Evolutionary conservation across 2,888 invertebrate genomes (phyloP), one percentile per base, ranked within the genome.

Genomic region (Asteroscopus sphinx): DNA sequence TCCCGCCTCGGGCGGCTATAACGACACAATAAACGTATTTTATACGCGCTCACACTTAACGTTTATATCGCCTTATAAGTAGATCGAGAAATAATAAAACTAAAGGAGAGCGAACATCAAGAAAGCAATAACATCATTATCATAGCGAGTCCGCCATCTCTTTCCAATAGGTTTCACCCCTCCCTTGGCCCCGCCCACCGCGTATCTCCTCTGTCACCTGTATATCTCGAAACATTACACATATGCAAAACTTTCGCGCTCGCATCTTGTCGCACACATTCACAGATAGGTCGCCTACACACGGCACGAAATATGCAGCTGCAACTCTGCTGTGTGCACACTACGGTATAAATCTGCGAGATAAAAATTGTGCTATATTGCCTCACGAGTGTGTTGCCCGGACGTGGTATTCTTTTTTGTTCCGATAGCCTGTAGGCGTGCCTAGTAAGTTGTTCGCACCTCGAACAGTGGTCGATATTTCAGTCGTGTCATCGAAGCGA

Each of bases 51-150:
- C 90, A 91, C 91, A 92, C 92, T 92, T 91, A 92, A 91, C 88
- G 86, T 90, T 92, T 88, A 92, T 92, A 92, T 90, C 91, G 90
- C 93, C 91, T 92, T 93, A 93, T 93, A 93, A 93, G 93, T 92
- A 93, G 92, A 93, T 91, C 91, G 90, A 89, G 91, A 89, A 90
- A 93, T 92, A 93, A 93, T 92, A 94, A 93, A 93, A 93, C 91
- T 92, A 92, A 91, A 92, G 90, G 86, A 89, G 91, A 85, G 80
- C 86, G 89, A 89, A 93, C 90, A 92, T 93, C 93, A 92, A 91
- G 93, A 93, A 92, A 93, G 93, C 93, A 92, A 93, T 93, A 93
- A 94, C 94, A 91, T 94, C 93, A 94, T 94, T 94, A 94, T 94
- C 94, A 93, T 94, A 93, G 93, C 86, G 72, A 87, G 92, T 91